Evolutionary conservation across 37 sponge, comb jelly and placozoan species (phyloP), one percentile per base, ranked within the genome.

Genomic region (Halichondria panicea): DNA sequence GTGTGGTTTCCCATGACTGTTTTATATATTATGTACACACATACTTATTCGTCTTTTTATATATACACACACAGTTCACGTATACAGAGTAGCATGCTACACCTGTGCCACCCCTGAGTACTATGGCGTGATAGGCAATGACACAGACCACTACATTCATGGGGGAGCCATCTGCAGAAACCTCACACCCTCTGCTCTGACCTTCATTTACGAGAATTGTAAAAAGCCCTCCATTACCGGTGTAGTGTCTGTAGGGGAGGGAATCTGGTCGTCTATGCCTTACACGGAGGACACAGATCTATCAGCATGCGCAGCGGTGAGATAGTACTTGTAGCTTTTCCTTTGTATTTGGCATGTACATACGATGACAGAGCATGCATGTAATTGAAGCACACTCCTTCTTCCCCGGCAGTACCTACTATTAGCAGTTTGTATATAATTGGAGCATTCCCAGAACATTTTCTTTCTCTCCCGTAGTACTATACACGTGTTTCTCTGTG

Each of bases 21-120:
- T n/a, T n/a, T n/a, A n/a, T n/a, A n/a, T n/a, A n/a, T n/a, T n/a
- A n/a, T n/a, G n/a, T n/a, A n/a, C n/a, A n/a, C n/a, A n/a, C n/a
- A n/a, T n/a, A n/a, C n/a, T n/a, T n/a, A n/a, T n/a, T n/a, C n/a
- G n/a, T n/a, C n/a, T n/a, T n/a, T n/a, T n/a, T n/a, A n/a, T n/a
- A n/a, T n/a, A n/a, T n/a, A n/a, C n/a, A n/a, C n/a, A n/a, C n/a
- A 2, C 70, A 80, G 80, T 60, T 21, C 76, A 44, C 21, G 39
- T 70, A n/a, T 84, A 77, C 77, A 84, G 62, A 71, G 84, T 76
- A 27, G 84, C 84, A 46, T 61, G 84, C 28, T 76, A 76, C 60
- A 76, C 84, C 28, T 76, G 77, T 31, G 43, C 77, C 53, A 38
- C 46, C n/a, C 84, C 84, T 8, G 42, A 70, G 24, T 56, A 76